Percentiles rank a stretch among this genome's conserved stretches.
These are phyloP conservation scores for Philopedon plagiatum DNA, from an alignment of 2,888 invertebrate genomes.

Conservation along the genomic window DNA sequence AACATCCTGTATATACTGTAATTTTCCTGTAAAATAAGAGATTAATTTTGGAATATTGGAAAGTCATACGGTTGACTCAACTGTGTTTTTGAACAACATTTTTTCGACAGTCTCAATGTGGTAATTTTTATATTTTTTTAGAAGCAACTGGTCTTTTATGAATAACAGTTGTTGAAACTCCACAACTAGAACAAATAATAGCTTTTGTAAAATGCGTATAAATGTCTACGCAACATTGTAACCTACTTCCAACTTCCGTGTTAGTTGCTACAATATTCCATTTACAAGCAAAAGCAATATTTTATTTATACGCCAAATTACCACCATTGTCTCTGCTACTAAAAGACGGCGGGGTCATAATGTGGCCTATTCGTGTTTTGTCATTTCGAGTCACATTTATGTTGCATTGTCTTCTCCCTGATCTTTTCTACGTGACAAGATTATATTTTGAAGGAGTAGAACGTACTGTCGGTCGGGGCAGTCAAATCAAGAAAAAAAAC, in stretches of 20 bases:
- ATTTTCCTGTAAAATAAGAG: no score
- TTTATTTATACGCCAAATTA: conserved; percentile 23
- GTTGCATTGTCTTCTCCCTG: conserved; percentile 20
- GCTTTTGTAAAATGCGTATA: no score
- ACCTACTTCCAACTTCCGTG: not conserved
- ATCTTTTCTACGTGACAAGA: conserved; percentile 15
- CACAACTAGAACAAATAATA: no score
- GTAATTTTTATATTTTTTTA: no score
- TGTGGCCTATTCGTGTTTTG: conserved; percentile 22
- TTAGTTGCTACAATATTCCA: conserved; percentile 4
- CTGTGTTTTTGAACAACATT: no score
- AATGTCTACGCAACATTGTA: not conserved
- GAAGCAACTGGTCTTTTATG: no score
- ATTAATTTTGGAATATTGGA: no score
- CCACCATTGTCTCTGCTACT: conserved; percentile 11
- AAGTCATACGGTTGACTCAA: no score
- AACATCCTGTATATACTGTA: no score
- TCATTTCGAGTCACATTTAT: conserved; percentile 23
- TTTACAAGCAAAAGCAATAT: conserved; percentile 12
- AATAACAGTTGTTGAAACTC: no score
- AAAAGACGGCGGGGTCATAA: conserved; percentile 15
- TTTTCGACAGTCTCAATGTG: no score
- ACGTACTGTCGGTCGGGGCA: not conserved
- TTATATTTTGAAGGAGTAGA: conserved; percentile 6
- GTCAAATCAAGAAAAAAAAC: not conserved